Conservation (phyloP, 2,113 vertebrate species). For the Mormoops blainvillei region DNA sequence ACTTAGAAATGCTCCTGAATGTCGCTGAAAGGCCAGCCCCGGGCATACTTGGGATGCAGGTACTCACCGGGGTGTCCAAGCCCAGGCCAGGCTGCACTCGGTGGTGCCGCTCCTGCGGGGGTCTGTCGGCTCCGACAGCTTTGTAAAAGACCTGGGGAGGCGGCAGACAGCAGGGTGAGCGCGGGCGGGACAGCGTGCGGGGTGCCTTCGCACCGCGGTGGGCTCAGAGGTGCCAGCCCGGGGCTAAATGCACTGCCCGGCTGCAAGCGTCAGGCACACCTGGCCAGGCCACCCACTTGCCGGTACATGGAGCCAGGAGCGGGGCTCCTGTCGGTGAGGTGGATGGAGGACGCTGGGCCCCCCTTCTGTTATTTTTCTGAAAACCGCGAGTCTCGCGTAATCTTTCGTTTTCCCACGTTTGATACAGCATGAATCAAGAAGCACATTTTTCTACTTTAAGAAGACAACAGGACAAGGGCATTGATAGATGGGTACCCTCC, state of each 20-base stretch:
- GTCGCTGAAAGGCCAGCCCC: background rate
- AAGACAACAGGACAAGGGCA: background rate
- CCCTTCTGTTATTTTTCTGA: background rate
- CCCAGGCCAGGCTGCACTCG: conserved; percentile 85
- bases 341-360: background rate
- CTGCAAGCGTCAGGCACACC: background rate
- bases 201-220: too few species aligned
- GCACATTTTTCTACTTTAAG: background rate
- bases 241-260: too few species aligned
- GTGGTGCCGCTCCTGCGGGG: conserved; percentile 77
- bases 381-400: background rate
- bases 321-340: fast-evolving
- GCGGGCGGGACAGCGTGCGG: too few species aligned
- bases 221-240: too few species aligned
- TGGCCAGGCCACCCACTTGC: fast-evolving
- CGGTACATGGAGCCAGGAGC: background rate
- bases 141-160: conserved; percentile 90
- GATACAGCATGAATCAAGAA: background rate
- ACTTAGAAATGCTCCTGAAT: background rate
- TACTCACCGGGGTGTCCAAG: conserved; percentile 86
- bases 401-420: background rate
- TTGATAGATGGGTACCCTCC: background rate
- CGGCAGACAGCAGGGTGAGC: background rate
- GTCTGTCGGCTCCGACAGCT: conserved; percentile 81
- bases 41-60: background rate